These are phyloP conservation scores for Myoxocephalus aenaeus DNA, from an alignment of 2,797 vertebrate species.

Conservation along the genomic window DNA sequence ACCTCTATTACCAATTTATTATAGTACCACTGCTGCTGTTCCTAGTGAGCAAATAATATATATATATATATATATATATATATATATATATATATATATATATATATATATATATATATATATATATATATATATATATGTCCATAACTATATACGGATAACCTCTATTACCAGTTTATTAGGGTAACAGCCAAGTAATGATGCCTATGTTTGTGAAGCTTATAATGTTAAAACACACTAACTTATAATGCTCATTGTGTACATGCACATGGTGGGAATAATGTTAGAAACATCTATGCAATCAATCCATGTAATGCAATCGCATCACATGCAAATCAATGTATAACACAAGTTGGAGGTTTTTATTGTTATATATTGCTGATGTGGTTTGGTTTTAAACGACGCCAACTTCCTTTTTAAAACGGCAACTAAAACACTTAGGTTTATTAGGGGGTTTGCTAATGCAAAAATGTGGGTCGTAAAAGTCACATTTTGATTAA, in stretches of 20 bases:
- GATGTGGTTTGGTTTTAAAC: neutral
- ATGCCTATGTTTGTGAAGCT: neutral
- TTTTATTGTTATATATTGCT: neutral
- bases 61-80: too few relatives aligned
- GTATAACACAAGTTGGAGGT: neutral
- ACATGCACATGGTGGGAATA: neutral
- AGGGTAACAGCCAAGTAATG: neutral
- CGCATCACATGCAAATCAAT: neutral
- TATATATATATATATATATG: too few relatives aligned
- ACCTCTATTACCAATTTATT: too few relatives aligned
- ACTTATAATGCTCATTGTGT: neutral
- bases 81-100: too few relatives aligned
- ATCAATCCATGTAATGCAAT: neutral
- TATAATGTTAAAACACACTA: neutral
- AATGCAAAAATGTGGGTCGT: neutral
- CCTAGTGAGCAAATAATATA: too few relatives aligned
- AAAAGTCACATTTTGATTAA: neutral
- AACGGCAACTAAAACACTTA: neutral
- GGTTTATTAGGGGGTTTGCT: neutral
- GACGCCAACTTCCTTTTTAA: neutral
- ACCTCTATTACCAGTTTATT: slow-evolving; percentile 2
- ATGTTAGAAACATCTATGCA: neutral
- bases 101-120: too few relatives aligned
- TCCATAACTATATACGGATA: neutral
- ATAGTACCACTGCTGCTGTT: too few relatives aligned